Evolutionary conservation across 2,888 invertebrate species (phyloP).

Genomic region (Caenorhabditis sulstoni): DNA sequence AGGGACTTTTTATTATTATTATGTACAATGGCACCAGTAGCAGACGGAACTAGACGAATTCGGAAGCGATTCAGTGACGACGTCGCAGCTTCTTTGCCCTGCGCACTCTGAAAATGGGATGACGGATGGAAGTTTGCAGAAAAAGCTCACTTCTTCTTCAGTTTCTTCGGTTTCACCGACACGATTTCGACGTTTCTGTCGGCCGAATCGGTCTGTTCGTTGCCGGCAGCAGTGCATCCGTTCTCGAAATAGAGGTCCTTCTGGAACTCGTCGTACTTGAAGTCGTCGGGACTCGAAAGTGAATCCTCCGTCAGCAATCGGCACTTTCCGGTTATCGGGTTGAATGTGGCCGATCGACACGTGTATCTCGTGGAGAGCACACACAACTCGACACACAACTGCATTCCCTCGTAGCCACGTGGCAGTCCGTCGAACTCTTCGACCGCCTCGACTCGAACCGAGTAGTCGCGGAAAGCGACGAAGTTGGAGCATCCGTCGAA

Average conservation of each 20-base stretch:
- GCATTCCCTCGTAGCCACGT: conserved; percentile 75
- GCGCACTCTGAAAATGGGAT: conserved; percentile 17
- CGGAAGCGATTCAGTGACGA: conserved; percentile 23
- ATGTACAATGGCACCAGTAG: conserved; percentile 60
- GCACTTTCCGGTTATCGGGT: conserved; percentile 71
- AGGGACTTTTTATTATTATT: conserved; percentile 19
- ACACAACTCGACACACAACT: conserved; percentile 78
- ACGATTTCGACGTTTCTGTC: conserved; percentile 48
- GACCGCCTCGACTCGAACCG: conserved; percentile 67
- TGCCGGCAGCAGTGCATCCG: conserved; percentile 63
- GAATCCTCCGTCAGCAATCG: conserved; percentile 73
- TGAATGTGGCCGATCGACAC: conserved; percentile 75
- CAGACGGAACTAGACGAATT: background rate
- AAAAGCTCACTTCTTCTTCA: conserved; percentile 40
- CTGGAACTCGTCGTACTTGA: conserved; percentile 67
- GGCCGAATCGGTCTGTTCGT: conserved; percentile 14
- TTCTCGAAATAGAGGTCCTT: conserved; percentile 78
- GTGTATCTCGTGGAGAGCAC: conserved; percentile 75
- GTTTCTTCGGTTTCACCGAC: conserved; percentile 49
- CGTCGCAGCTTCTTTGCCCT: conserved; percentile 39
- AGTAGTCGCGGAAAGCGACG: conserved; percentile 78
- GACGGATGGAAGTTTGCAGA: background rate
- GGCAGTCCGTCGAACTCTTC: conserved; percentile 79
- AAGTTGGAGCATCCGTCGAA: conserved; percentile 77
- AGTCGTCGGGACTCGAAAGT: conserved; percentile 70